Evolutionary conservation across 2,113 vertebrate genomes (phyloP), one percentile per base, ranked within the genome.

Genomic region (Sinocyclocheilus maitianheensis): DNA sequence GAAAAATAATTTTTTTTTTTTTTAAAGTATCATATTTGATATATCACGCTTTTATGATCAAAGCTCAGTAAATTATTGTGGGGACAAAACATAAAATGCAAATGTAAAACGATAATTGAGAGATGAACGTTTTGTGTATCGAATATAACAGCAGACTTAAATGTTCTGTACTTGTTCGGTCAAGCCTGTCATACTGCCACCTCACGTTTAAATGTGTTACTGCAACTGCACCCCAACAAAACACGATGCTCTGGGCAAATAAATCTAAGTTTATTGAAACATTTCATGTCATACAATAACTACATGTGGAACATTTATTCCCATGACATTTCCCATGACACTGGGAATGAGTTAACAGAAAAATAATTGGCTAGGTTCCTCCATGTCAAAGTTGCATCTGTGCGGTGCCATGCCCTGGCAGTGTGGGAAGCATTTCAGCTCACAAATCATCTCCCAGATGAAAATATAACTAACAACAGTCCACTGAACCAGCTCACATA

Each of bases 161-260:
- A 43, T 43, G 26, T 14, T 34, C 6, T 30, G 63, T 16, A 34
- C 16, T 67, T 30, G 2, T 67, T 22, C 20, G 1, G 65, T 69
- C 26, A 18, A 34, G 30, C 26, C 30, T 34, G 30, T 3, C 7
- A 14, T 51, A 55, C 13, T 53, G 58, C 84, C 84, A 67, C 62
- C 85, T 77, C 20, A 13, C 77, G 87, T 74, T 69, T 16, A 34
- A 78, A 84, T 13, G 16, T 1, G 1, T 43, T 9, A 58, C 20
- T 85, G 76, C 81, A 77, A 67, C 65, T 34, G 51, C 58, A 43
- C 43, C 20, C 6, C 34, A 37, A 34, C 16, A 53, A 85, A 60
- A 11, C 20, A 76, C 79, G 58, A n/a, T n/a, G 16, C 24, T 91
- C 94, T 95, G 94, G 95, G 48, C 84, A 89, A 87, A 87, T 86